phyloP scores from a whole-genome alignment of 1,140 invertebrate genomes.

The Paraescarpia echinospica region DNA sequence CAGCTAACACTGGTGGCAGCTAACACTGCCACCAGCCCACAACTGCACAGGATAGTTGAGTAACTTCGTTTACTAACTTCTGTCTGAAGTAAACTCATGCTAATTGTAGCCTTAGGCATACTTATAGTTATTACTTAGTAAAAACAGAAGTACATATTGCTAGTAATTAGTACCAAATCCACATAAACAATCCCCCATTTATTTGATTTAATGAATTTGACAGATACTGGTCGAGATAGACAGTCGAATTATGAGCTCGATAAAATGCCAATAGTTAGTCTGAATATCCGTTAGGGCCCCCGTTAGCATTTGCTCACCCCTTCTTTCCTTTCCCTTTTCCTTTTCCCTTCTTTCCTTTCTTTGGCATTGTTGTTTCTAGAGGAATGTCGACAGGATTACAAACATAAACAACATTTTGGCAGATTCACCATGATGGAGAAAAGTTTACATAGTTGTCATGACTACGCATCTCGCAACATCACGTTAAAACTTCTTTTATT shows the following conservation, averaged over 20 bases:
- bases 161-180: too few species aligned
- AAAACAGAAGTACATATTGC: too few species aligned
- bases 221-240: background rate
- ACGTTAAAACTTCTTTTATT: background rate
- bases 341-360: conserved; percentile 45
- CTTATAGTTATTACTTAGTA: too few species aligned
- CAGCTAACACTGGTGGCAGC: too few species aligned
- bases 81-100: too few species aligned
- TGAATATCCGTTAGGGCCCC: background rate
- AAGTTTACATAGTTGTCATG: background rate
- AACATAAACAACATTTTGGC: background rate
- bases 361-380: conserved; percentile 43
- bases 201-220: too few species aligned
- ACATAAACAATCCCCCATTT: too few species aligned
- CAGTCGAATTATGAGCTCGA: background rate
- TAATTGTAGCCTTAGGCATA: too few species aligned
- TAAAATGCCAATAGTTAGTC: background rate
- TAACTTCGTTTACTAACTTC: too few species aligned
- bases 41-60: too few species aligned
- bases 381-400: background rate
- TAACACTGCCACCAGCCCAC: too few species aligned
- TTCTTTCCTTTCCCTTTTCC: conserved; percentile 41
- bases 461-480: background rate
- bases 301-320: conserved; percentile 37
- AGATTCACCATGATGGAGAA: background rate